Base-by-base conservation (phyloP, 2,888 invertebrate genomes). In the Mimachlamys varia region DNA sequence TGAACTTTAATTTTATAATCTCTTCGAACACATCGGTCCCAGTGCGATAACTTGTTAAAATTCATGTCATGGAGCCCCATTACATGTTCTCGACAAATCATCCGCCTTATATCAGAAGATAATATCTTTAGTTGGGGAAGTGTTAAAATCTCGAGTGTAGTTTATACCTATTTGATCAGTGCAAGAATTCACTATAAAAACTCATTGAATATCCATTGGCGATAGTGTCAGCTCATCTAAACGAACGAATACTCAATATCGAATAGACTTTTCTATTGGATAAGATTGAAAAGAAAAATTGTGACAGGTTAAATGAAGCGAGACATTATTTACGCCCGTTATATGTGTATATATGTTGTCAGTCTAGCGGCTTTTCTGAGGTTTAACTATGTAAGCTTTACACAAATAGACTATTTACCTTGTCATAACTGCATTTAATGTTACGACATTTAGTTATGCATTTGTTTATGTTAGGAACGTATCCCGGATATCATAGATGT, bases 231-330 rank as follows among this genome's bases (percentile, higher is more conserved):
- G 76, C 27, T 76, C 33, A 27, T 12, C 15, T 76, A 27, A 76
- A 33, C 33, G 76, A 27, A 76, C 27, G 2, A 19, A 27, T 22
- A 58, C 7, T 58, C 58, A 17, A 2, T 76, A 76, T 76, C 12
- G 76, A 27, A 76, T 76, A 76, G 27, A 76, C 33, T 76, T 22
- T 62, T 76, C 76, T 76, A 76, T 76, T 33, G 76, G 76, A 33
- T 76, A 76, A 33, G 13, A 76, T 0, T 76, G 76, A 76, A 58
- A 58, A 58, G 58, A 58, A 22, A n/a, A 19, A 33, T 76, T 33
- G 33, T 22, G 13, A 27, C 27, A 12, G 27, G 76, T 76, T 15
- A 33, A 33, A 27, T 76, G 76, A 76, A 76, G 76, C 76, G 76
- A 76, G 76, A 76, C 76, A 76, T 76, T 76, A 76, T 76, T 76